A percentile compares a stretch with the other conserved stretches of the same genome.
These are phyloP conservation scores for Ennomos quercinarius DNA, from an alignment of 2,888 invertebrate genomes.

Conservation along the genomic window DNA sequence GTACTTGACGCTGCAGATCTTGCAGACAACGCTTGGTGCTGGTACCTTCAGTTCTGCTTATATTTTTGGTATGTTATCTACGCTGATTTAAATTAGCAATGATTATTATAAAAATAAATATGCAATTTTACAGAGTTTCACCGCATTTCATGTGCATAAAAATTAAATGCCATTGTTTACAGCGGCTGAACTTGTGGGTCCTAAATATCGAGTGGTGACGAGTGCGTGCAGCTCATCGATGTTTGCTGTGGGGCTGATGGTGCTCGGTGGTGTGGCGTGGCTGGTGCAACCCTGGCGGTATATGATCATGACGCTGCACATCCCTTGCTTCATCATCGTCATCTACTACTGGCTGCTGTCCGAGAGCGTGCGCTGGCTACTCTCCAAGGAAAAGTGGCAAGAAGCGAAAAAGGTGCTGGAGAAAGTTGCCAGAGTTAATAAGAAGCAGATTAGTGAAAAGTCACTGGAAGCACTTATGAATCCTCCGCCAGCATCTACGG, in stretches of 20 bases:
- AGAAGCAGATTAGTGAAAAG: conserved; percentile 82
- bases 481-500: conserved; percentile 57
- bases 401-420: conserved; percentile 86
- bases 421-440: conserved; percentile 87
- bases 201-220: conserved; percentile 88
- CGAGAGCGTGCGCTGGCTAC: conserved; percentile 91
- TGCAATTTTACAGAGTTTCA: too few relatives aligned
- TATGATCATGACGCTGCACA: conserved; percentile 87
- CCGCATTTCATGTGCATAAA: too few relatives aligned
- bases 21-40: conserved; percentile 82
- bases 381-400: conserved; percentile 87
- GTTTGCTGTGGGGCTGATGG: conserved; percentile 90
- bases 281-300: conserved; percentile 88
- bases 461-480: conserved; percentile 73
- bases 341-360: conserved; percentile 87
- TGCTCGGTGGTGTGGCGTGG: conserved; percentile 89
- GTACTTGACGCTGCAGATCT: conserved; percentile 80
- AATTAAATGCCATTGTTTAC: too few relatives aligned
- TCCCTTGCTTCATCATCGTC: conserved; percentile 88
- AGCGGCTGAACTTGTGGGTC: conserved; percentile 92
- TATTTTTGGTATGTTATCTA: conserved; percentile 64
- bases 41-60: conserved; percentile 83
- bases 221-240: conserved; percentile 88
- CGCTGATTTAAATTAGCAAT: background rate
- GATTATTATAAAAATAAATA: too few relatives aligned